Percentiles rank a stretch among this genome's conserved stretches.
These are phyloP conservation scores for Benitochromis conjunctus DNA, from an alignment of 2,113 vertebrate species.

Conservation along the genomic window DNA sequence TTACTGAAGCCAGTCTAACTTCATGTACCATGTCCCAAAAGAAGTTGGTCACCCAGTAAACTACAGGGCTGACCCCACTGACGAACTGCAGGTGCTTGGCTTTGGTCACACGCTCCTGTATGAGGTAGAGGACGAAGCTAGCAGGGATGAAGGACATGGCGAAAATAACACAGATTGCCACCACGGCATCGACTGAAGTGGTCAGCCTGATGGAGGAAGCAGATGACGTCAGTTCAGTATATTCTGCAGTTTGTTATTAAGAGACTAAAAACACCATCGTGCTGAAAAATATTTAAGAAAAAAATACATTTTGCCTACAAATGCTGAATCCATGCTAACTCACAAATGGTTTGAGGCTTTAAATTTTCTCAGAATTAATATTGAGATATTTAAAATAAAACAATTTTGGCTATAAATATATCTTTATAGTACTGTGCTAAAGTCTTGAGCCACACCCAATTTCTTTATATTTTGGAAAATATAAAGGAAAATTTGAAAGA, in stretches of 20 bases:
- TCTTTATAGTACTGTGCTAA: background rate
- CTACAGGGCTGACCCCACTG: slow-evolving; percentile 86
- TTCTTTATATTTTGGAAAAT: background rate
- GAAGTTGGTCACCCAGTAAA: slow-evolving; percentile 94
- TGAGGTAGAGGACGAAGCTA: slow-evolving; percentile 94
- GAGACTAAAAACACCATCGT: background rate
- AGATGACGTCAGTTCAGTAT: background rate
- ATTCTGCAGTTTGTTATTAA: background rate
- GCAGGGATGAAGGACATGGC: slow-evolving; percentile 98
- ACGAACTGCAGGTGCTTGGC: slow-evolving; percentile 95
- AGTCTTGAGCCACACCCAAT: background rate
- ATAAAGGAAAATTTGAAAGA: too few relatives aligned
- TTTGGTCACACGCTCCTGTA: slow-evolving; percentile 91
- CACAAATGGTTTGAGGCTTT: background rate
- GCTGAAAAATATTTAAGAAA: background rate
- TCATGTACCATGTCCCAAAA: slow-evolving; percentile 88
- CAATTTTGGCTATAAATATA: background rate
- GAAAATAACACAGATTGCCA: slow-evolving; percentile 95
- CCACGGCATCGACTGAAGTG: slow-evolving; percentile 89
- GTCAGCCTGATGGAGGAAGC: slow-evolving; percentile 75
- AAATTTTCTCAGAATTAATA: background rate
- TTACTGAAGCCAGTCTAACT: background rate
- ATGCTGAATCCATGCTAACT: background rate
- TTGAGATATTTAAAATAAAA: background rate
- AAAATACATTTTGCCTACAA: background rate